Base-by-base conservation (phyloP, 2,797 vertebrate species). In the Cetoscarus ocellatus region DNA sequence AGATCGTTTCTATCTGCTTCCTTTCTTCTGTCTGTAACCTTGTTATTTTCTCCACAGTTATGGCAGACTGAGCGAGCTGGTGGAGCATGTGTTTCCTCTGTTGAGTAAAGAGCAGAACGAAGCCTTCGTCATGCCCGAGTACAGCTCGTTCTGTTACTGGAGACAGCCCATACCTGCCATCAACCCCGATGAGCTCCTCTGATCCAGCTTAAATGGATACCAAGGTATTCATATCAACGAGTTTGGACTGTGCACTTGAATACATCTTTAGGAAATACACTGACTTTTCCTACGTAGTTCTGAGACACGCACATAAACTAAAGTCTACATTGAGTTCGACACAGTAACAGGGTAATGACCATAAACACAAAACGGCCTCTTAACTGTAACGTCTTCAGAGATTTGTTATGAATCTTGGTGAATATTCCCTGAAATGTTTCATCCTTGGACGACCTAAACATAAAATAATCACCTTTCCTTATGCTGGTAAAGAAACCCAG, bases 91-190 rank as follows among this genome's bases (percentile, higher is more conserved):
- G 61, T 99, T 99, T 88, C 98, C 98, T 2, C 59, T 99, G 83
- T 89, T 98, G 84, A 96, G 90, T 82, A 99, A 99, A 93, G 98
- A 99, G 87, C 97, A 98, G 91, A 98, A 89, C 80, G 97, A 97
- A n/a, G 98, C 97, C 61, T 99, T 99, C 75, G 83, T 85, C 0
- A 96, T 95, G 94, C 98, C 98, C 0, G 98, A 99, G 89, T 99
- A 93, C 94, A 99, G 98, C 88, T 97, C 97, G 14, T 99, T 99
- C 92, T 99, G 97, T 88, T 99, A 96, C 80, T 99, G 98, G 98
- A 95, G 97, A 85, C 96, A 96, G 53, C 96, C 96, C 3, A 95
- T 99, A 77, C 94, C 95, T 17, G 93, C 93, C 50, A 92, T 98
- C 89, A 92, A 95, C 86, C 94, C 96, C 19, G 96, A 97, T 0